These are phyloP conservation scores for Vesta saturnalis DNA, from an alignment of 2,888 invertebrate species.

Conservation along the genomic window DNA sequence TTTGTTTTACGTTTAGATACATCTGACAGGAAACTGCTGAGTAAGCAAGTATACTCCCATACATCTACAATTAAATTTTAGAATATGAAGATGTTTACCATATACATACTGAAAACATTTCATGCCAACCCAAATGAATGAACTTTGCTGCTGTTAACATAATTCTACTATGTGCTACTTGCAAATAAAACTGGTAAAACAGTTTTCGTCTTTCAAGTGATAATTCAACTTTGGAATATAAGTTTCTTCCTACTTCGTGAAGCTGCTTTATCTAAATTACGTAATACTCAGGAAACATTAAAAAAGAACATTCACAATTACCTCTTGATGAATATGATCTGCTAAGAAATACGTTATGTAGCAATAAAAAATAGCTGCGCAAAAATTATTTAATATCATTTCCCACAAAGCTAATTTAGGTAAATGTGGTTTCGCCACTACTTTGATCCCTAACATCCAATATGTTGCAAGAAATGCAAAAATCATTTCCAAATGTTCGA, in stretches of 20 bases:
- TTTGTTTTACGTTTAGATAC: conserved; percentile 1
- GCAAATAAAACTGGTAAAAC: neutral
- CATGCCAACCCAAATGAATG: neutral
- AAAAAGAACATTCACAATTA: neutral
- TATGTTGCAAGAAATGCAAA: neutral
- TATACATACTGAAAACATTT: neutral
- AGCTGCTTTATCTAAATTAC: neutral
- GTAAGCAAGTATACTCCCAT: neutral
- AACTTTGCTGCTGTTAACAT: neutral
- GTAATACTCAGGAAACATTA: neutral
- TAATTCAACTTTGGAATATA: neutral
- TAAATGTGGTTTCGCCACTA: neutral
- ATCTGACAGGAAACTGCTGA: neutral
- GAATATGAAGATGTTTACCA: neutral
- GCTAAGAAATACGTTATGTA: neutral
- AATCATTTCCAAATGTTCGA: neutral
- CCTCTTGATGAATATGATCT: neutral
- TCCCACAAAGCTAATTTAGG: neutral
- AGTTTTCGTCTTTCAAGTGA: neutral
- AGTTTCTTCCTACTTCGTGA: neutral
- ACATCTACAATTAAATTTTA: neutral
- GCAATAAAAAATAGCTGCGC: neutral
- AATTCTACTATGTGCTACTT: neutral
- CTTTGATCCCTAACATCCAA: neutral
- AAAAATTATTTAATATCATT: neutral